Percentiles rank a stretch among this genome's conserved stretches.
Conservation (phyloP, 2,888 invertebrate species). For the Heliconius ismenius region DNA sequence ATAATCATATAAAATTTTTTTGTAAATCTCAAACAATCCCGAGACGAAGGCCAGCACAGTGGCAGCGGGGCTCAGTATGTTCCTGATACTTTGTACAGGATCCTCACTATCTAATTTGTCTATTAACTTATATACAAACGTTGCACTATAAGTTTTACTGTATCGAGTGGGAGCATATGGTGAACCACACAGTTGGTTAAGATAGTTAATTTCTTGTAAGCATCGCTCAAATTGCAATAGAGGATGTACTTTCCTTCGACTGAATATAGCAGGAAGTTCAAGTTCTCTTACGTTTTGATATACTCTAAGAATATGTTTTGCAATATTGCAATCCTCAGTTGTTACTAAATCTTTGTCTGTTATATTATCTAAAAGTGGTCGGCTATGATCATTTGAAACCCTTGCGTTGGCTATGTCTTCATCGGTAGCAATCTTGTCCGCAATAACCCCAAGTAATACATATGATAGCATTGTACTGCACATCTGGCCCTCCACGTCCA, state of each 20-base stretch:
- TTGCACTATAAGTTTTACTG: conserved; percentile 51
- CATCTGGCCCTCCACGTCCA: conserved; percentile 43
- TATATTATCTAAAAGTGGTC: conserved; percentile 23
- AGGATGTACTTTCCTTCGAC: conserved; percentile 40
- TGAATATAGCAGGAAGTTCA: conserved; percentile 44
- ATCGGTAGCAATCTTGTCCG: conserved; percentile 28
- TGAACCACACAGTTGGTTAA: conserved; percentile 55
- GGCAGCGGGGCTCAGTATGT: conserved; percentile 1
- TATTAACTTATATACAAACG: conserved; percentile 51
- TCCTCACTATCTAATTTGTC: neutral
- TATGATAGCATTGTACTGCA: conserved; percentile 52
- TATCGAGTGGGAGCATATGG: conserved; percentile 48
- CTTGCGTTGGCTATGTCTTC: neutral
- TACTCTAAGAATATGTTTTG: conserved; percentile 35
- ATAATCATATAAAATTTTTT: neutral
- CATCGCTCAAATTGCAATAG: conserved; percentile 53
- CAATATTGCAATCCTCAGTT: conserved; percentile 42
- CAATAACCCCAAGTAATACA: conserved; percentile 47
- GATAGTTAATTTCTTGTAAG: conserved; percentile 51
- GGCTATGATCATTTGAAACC: neutral
- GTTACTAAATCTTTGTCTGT: conserved; percentile 36
- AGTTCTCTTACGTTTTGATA: conserved; percentile 40
- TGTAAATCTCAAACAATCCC: conserved; percentile 15
- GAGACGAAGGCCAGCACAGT: neutral
- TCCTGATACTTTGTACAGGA: neutral